phyloP scores from a whole-genome alignment of 2,113 vertebrate species.

The Tamias sibiricus region DNA sequence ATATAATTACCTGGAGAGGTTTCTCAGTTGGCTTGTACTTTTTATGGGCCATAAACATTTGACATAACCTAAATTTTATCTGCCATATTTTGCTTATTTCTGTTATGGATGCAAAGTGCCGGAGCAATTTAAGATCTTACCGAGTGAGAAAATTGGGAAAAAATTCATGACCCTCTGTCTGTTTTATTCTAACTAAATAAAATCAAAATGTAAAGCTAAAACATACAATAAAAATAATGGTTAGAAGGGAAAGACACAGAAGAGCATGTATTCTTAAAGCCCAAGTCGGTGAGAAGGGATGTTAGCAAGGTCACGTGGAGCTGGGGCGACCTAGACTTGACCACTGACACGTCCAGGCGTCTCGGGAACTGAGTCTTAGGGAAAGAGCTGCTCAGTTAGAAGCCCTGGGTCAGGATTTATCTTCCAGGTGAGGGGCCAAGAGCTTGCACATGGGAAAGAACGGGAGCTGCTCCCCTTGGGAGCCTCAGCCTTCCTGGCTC shows the following conservation, averaged over 20 bases:
- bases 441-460: background rate
- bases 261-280: background rate
- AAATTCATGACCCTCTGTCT: background rate
- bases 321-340: too few species aligned
- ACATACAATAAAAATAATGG: background rate
- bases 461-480: accelerated
- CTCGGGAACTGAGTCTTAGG: accelerated
- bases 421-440: background rate
- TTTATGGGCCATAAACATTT: background rate
- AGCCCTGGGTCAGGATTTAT: accelerated
- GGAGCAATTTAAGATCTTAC: constrained; percentile 34
- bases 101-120: background rate
- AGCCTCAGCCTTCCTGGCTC: background rate
- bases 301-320: too few species aligned
- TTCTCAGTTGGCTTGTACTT: background rate
- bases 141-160: background rate
- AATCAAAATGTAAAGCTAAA: background rate
- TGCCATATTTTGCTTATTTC: constrained; percentile 16
- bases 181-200: background rate
- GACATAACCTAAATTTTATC: constrained; percentile 28
- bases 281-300: background rate
- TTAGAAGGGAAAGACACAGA: background rate
- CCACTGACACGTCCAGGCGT: accelerated
- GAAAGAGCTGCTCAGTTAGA: too few species aligned
- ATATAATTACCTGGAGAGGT: background rate